These are phyloP conservation scores for Turnix velox DNA, from an alignment of 2,113 vertebrate genomes.

Conservation along the genomic window DNA sequence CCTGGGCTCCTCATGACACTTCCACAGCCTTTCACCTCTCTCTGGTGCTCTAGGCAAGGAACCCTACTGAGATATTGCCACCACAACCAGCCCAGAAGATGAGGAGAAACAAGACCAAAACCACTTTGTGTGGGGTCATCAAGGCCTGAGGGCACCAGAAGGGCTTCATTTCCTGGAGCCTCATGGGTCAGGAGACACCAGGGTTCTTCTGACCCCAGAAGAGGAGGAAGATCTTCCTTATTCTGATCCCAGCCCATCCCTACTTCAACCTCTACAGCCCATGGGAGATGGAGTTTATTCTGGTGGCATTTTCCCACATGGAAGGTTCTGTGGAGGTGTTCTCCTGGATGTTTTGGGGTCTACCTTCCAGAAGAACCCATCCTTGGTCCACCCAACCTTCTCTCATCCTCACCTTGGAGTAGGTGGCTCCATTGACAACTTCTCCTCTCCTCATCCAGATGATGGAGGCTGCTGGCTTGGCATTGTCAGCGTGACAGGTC, in stretches of 20 bases:
- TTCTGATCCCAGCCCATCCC: neutral
- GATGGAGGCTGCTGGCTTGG: slow-evolving; percentile 95
- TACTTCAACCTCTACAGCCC: neutral
- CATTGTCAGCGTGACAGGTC: slow-evolving; percentile 94
- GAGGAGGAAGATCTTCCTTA: neutral
- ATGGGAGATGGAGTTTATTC: neutral
- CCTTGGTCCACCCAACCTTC: neutral
- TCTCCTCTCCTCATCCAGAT: slow-evolving; percentile 92
- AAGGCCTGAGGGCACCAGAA: neutral
- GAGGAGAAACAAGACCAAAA: neutral
- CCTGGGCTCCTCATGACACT: rapidly evolving
- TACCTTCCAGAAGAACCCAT: neutral
- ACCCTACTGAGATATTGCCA: neutral
- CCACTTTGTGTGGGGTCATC: rapidly evolving
- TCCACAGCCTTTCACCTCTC: neutral
- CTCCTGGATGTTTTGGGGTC: neutral
- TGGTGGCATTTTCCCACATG: too few relatives aligned
- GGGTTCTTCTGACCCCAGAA: neutral
- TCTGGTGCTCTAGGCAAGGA: neutral
- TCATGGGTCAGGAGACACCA: neutral
- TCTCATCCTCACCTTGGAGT: slow-evolving; percentile 90
- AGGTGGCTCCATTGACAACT: slow-evolving; percentile 93
- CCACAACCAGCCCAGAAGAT: neutral
- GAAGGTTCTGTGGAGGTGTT: neutral
- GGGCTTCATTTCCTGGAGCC: neutral